Base-by-base conservation (phyloP, 2,888 invertebrate species). In the Parthenolecanium corni region DNA sequence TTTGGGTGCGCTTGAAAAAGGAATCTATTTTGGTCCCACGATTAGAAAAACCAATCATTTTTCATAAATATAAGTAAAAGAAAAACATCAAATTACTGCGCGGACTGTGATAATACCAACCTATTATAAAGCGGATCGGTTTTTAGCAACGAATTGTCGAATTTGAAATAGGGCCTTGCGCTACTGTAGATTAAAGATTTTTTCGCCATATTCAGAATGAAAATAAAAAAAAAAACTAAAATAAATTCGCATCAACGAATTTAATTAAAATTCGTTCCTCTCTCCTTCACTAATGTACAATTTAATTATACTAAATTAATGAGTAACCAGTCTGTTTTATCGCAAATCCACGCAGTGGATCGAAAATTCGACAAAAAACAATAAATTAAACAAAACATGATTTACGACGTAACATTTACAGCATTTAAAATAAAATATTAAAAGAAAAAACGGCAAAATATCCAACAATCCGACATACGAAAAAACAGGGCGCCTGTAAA, bases 281-380 rank as follows among this genome's bases (percentile, higher is more conserved):
- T 58, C 61, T 61, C 61, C 61, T 61, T 61, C 61, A 61, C 61
- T 61, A 61, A 51, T 61, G 47, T 61, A 61, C 61, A 61, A 49
- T 57, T 57, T 49, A 61, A 61, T 61, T 61, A 49, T 49, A 61
- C 61, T 61, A 61, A 61, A 61, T 49, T 61, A 61, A 61, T 38
- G 47, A 58, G 51, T 61, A 61, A 31, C 61, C 61, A 51, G 51
- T 58, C 38, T 38, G 38, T 47, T 36, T 44, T 61, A 49, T 61
- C 23, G 36, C 38, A n/a, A 18, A 61, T 49, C 61, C 61, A 18
- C 24, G 20, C 47, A 14, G 14, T 47, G 61, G 49, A 49, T 51
- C 47, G 46, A 46, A 57, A 46, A 61, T 51, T 47, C 61, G 61
- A 44, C 24, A 47, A 47, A 49, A 61, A 61, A 38, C 46, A 36